phyloP scores from a whole-genome alignment of 2,113 vertebrate genomes.

The Lepus europaeus region DNA sequence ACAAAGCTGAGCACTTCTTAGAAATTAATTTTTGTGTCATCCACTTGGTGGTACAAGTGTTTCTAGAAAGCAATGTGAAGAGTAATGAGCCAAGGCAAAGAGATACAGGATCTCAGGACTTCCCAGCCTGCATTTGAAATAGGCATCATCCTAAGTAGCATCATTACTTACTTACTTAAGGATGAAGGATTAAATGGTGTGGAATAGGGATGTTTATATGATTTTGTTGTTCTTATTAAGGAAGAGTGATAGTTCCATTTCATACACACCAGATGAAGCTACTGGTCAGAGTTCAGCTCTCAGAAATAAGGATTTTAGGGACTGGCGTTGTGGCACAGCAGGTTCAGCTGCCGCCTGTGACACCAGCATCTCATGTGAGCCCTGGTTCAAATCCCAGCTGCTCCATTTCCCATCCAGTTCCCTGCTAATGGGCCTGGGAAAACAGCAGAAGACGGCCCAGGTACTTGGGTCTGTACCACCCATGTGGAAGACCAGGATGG shows the following conservation, averaged over 20 bases:
- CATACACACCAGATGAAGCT: conserved; percentile 13
- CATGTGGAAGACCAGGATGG: too few relatives aligned
- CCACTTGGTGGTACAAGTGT: conserved; percentile 70
- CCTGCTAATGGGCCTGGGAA: too few relatives aligned
- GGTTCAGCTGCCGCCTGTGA: too few relatives aligned
- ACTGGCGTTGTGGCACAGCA: too few relatives aligned
- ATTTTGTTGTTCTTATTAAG: neutral
- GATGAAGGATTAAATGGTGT: neutral
- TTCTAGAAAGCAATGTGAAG: conserved; percentile 48
- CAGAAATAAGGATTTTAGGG: conserved; percentile 24
- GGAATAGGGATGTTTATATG: neutral
- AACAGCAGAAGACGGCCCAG: too few relatives aligned
- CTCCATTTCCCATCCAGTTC: too few relatives aligned
- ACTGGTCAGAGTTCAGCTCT: conserved; percentile 33
- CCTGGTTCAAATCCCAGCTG: too few relatives aligned
- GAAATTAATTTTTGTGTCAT: conserved; percentile 58
- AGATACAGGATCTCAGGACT: conserved; percentile 47
- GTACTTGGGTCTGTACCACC: too few relatives aligned
- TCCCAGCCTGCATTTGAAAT: conserved; percentile 6
- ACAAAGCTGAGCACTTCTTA: conserved; percentile 37
- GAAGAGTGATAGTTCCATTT: neutral
- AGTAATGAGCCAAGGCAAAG: conserved; percentile 44
- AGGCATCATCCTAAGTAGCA: neutral
- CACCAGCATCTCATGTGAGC: too few relatives aligned
- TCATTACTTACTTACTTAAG: conserved; percentile 29